Conservation (phyloP, 2,797 vertebrate genomes). For the Macropus fuliginosus region DNA sequence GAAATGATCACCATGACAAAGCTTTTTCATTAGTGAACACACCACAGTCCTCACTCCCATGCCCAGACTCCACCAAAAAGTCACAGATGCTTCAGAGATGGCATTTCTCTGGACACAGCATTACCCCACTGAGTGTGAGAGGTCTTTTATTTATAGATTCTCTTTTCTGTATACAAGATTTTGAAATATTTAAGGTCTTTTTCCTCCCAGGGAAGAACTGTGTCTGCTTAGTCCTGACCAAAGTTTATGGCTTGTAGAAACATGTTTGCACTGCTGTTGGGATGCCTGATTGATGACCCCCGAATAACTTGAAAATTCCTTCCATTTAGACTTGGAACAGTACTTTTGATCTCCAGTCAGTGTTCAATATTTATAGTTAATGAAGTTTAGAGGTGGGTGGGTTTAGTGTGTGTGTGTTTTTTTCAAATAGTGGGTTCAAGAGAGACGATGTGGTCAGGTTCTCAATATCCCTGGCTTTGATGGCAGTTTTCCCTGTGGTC, state of each 20-base stretch:
- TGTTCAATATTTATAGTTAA: conserved; percentile 71
- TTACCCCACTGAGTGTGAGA: conserved; percentile 48
- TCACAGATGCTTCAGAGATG: neutral
- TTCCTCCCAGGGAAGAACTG: conserved; percentile 63
- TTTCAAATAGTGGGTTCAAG: neutral
- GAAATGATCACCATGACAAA: neutral
- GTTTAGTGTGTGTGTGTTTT: conserved; percentile 1
- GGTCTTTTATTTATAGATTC: neutral
- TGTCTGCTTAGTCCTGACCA: conserved; percentile 65
- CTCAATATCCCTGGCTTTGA: neutral
- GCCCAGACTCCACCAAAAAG: conserved; percentile 41
- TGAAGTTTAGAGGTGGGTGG: neutral
- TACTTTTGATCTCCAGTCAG: conserved; percentile 63
- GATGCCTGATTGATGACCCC: conserved; percentile 75
- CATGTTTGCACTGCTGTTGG: conserved; percentile 42
- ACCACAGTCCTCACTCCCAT: neutral
- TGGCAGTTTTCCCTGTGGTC: neutral
- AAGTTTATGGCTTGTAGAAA: conserved; percentile 70
- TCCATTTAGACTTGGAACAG: conserved; percentile 61
- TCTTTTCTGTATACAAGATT: conserved; percentile 31
- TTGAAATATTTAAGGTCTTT: conserved; percentile 55
- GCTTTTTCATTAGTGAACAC: conserved; percentile 28
- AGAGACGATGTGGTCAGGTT: neutral
- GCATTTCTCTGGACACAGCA: conserved; percentile 38
- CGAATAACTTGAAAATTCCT: conserved; percentile 70